These are phyloP conservation scores for Zaprionus davidi DNA, from an alignment of 1,140 invertebrate genomes.

Conservation along the genomic window DNA sequence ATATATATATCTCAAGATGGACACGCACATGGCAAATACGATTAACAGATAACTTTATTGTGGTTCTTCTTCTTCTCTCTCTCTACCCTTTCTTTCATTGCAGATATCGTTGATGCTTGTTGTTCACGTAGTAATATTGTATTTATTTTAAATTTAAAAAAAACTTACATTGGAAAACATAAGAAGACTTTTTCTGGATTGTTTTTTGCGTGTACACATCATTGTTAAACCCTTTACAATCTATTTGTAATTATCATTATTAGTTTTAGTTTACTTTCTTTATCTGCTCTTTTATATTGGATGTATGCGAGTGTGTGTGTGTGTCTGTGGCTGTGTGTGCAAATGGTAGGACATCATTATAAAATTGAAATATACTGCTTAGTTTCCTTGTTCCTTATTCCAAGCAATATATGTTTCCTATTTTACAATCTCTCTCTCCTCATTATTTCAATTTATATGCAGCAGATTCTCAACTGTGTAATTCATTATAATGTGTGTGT, in stretches of 20 bases:
- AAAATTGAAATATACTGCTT: constrained; percentile 56
- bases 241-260: constrained; percentile 75
- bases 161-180: constrained; percentile 60
- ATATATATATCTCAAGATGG: constrained; percentile 46
- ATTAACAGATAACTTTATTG: constrained; percentile 78
- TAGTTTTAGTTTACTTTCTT: constrained; percentile 39
- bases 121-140: constrained; percentile 45
- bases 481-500: constrained; percentile 34
- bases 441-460: not conserved
- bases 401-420: constrained; percentile 3
- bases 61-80: constrained; percentile 11
- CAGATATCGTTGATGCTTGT: constrained; percentile 24
- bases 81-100: constrained; percentile 3
- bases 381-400: constrained; percentile 9
- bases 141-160: constrained; percentile 52
- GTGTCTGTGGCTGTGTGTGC: constrained; percentile 31
- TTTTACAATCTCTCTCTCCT: constrained; percentile 30
- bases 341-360: constrained; percentile 54
- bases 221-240: constrained; percentile 59
- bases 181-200: constrained; percentile 57
- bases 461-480: constrained; percentile 23
- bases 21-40: constrained; percentile 71
- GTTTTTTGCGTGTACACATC: constrained; percentile 32
- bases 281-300: constrained; percentile 25
- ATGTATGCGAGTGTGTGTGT: constrained; percentile 39